A percentile compares a stretch with the other conserved stretches of the same genome.
These are phyloP conservation scores for Germaria angustata DNA, from an alignment of 2,888 invertebrate genomes.

Conservation along the genomic window DNA sequence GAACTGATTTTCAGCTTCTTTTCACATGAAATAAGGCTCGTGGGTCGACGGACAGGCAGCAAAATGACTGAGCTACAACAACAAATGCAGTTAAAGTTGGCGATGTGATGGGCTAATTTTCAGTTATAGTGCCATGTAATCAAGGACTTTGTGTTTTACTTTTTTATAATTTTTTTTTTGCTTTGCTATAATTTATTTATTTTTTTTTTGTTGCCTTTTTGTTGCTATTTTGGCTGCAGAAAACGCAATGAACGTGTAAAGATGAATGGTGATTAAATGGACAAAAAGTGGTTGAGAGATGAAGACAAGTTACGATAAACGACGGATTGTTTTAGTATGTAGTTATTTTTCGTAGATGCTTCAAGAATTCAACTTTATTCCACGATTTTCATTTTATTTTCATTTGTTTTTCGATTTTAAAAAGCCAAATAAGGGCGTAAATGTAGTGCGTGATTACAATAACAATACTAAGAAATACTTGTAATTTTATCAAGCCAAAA, in stretches of 20 bases:
- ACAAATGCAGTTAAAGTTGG: conserved; percentile 15
- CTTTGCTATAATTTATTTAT: neutral
- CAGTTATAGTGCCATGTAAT: conserved; percentile 69
- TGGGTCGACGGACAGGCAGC: neutral
- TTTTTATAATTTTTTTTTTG: neutral
- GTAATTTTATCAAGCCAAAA: conserved; percentile 11
- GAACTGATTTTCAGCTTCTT: conserved; percentile 31
- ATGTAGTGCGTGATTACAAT: conserved; percentile 66
- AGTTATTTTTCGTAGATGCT: conserved; percentile 42
- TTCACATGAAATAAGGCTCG: conserved; percentile 1
- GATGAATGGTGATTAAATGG: conserved; percentile 43
- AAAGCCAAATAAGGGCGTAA: conserved; percentile 63
- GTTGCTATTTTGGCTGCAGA: neutral
- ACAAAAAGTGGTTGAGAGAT: conserved; percentile 16
- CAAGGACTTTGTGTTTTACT: conserved; percentile 54
- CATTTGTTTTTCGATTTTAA: conserved; percentile 1
- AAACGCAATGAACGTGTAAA: conserved; percentile 35
- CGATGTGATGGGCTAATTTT: conserved; percentile 63
- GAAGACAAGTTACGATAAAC: conserved; percentile 35
- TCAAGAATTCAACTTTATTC: conserved; percentile 16
- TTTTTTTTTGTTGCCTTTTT: neutral
- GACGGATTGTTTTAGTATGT: conserved; percentile 5
- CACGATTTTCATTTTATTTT: neutral
- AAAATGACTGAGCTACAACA: neutral
- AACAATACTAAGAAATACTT: conserved; percentile 52